Evolutionary conservation across 2,797 vertebrate genomes (phyloP).

Genomic region (Triplophysa yarkandensis): DNA sequence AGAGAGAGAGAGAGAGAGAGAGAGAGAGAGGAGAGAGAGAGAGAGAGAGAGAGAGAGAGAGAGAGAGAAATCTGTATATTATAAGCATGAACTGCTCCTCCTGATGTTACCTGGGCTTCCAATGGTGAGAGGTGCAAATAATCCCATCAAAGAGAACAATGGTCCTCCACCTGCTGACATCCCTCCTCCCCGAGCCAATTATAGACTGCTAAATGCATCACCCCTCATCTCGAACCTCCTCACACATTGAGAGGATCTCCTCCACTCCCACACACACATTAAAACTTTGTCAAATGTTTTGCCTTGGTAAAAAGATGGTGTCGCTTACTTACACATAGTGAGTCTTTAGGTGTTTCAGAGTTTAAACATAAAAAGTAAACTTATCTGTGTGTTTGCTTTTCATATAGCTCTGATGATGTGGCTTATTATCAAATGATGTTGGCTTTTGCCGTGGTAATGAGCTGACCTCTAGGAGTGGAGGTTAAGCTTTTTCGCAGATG

Average conservation of each 20-base stretch:
- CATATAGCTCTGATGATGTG: slow-evolving; percentile 66
- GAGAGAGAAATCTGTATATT: slow-evolving; percentile 71
- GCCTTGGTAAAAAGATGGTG: neutral
- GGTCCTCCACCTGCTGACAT: slow-evolving; percentile 73
- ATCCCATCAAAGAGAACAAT: slow-evolving; percentile 83
- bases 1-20: slow-evolving; percentile 45
- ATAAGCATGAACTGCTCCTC: slow-evolving; percentile 64
- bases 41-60: slow-evolving; percentile 41
- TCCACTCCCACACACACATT: slow-evolving; percentile 7
- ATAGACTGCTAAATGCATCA: slow-evolving; percentile 69
- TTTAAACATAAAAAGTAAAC: slow-evolving; percentile 11
- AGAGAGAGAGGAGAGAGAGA: slow-evolving; percentile 54
- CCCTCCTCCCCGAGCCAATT: slow-evolving; percentile 67
- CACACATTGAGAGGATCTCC: neutral
- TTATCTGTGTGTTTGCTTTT: slow-evolving; percentile 36
- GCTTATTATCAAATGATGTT: slow-evolving; percentile 67
- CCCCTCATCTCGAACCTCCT: slow-evolving; percentile 29
- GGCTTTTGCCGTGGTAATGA: slow-evolving; percentile 71
- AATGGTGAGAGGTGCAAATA: slow-evolving; percentile 79
- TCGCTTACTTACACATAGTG: neutral
- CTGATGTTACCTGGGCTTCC: slow-evolving; percentile 77
- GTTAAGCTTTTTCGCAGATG: slow-evolving; percentile 79
- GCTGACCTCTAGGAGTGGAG: slow-evolving; percentile 74
- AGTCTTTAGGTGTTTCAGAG: neutral
- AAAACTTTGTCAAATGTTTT: slow-evolving; percentile 11